Evolutionary conservation across 2,113 vertebrate species (phyloP).

Genomic region (Poecile atricapillus): DNA sequence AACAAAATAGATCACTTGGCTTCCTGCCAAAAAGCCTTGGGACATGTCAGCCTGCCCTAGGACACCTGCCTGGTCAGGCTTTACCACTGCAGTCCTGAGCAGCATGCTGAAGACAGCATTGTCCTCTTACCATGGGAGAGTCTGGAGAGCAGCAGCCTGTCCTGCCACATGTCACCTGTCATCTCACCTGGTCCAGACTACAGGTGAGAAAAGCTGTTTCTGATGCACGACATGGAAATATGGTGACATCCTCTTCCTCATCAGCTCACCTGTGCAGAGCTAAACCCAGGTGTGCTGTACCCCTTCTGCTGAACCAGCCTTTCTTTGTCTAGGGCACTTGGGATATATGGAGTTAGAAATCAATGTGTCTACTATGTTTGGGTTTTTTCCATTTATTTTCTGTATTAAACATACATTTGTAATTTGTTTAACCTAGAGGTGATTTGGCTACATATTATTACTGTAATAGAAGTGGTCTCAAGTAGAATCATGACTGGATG

Average conservation of each 20-base stretch:
- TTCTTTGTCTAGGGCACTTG: background rate
- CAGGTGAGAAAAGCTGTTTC: background rate
- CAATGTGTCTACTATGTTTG: background rate
- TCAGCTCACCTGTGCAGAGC: background rate
- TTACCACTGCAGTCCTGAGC: background rate
- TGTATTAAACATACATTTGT: background rate
- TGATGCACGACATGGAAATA: background rate
- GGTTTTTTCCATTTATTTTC: background rate
- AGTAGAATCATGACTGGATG: background rate
- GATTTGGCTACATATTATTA: background rate
- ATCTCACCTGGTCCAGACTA: background rate
- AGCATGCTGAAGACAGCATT: fast-evolving
- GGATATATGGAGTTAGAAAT: background rate
- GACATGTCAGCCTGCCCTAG: background rate
- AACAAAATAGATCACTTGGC: background rate
- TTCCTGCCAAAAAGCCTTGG: background rate
- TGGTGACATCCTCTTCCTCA: background rate
- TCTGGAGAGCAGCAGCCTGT: background rate
- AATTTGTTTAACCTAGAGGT: background rate
- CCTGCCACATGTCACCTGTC: background rate
- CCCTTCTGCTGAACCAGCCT: background rate
- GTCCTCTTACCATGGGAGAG: background rate
- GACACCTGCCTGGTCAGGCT: background rate
- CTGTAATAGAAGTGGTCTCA: background rate
- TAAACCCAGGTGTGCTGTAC: background rate